Percentiles rank a stretch among this genome's conserved stretches.
Conservation (phyloP, 2,113 vertebrate genomes). For the Saguinus midas region DNA sequence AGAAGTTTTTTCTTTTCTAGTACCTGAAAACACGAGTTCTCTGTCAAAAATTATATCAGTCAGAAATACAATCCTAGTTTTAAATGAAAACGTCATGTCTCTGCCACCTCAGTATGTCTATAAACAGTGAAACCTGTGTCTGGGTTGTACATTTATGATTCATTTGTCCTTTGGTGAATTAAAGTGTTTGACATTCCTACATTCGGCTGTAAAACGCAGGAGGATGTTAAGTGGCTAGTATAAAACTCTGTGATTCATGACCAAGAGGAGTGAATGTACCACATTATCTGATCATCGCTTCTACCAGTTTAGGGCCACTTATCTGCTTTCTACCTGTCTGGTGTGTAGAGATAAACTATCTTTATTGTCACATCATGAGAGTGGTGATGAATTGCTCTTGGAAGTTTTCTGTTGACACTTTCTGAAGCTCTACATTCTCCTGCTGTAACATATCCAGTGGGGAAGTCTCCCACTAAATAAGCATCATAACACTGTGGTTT, state of each 20-base stretch:
- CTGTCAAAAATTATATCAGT: not conserved
- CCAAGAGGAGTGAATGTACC: conserved; percentile 10
- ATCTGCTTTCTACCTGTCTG: conserved; percentile 54
- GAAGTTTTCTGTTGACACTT: conserved; percentile 48
- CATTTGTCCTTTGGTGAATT: conserved; percentile 66
- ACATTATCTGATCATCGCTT: conserved; percentile 44
- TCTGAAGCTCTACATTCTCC: not conserved
- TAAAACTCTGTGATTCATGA: conserved; percentile 67
- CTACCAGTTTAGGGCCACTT: conserved; percentile 39
- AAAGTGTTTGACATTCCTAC: conserved; percentile 65
- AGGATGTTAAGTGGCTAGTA: conserved; percentile 47
- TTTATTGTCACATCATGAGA: not conserved
- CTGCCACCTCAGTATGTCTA: conserved; percentile 15
- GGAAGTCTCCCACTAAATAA: not conserved
- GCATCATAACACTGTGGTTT: conserved; percentile 20
- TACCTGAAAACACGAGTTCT: not conserved
- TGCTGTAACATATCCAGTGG: conserved; percentile 7
- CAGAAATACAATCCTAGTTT: conserved; percentile 33
- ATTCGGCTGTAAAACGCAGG: conserved; percentile 15
- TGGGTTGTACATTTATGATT: conserved; percentile 50
- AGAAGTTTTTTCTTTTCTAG: conserved; percentile 23
- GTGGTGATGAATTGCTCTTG: conserved; percentile 1
- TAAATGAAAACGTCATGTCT: conserved; percentile 14
- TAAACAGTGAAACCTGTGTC: conserved; percentile 42
- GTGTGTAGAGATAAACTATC: conserved; percentile 66